Conservation (phyloP, 2,888 invertebrate genomes). For the Campoplex nolae region DNA sequence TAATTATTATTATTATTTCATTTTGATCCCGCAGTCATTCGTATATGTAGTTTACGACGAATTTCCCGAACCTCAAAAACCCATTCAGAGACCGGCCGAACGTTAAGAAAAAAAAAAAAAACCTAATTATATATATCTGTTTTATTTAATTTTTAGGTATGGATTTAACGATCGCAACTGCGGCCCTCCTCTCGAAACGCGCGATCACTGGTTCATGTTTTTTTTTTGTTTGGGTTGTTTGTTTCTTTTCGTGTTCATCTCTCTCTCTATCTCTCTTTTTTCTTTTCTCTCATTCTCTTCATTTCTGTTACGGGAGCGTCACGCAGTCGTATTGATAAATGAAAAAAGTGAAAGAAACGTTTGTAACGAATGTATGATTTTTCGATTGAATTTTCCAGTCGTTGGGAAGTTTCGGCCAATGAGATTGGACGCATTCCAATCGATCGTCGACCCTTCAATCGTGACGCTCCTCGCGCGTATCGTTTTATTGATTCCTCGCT, state of each 20-base stretch:
- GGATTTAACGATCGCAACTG: constrained; percentile 80
- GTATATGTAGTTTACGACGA: constrained; percentile 38
- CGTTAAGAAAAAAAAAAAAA: constrained; percentile 70
- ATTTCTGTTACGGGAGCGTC: constrained; percentile 37
- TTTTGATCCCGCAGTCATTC: constrained; percentile 6
- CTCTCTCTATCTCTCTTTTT: constrained; percentile 21
- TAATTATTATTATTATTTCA: not conserved
- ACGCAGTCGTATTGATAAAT: constrained; percentile 31
- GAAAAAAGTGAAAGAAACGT: not conserved
- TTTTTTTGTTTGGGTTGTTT: constrained; percentile 49
- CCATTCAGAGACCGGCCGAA: constrained; percentile 81
- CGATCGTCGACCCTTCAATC: constrained; percentile 72
- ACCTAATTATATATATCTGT: constrained; percentile 70
- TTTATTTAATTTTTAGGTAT: constrained; percentile 84
- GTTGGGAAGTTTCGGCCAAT: constrained; percentile 70
- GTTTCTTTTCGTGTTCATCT: constrained; percentile 40
- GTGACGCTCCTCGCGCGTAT: constrained; percentile 76
- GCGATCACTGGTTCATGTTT: constrained; percentile 72
- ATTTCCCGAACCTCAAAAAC: constrained; percentile 36
- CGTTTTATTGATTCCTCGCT: constrained; percentile 34
- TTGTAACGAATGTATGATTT: not conserved
- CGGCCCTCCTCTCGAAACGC: constrained; percentile 82
- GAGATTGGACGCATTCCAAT: constrained; percentile 80
- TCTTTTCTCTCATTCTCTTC: constrained; percentile 34
- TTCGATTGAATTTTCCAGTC: constrained; percentile 15